Evolutionary conservation across 2,113 vertebrate genomes (phyloP).

Genomic region (Monarcha castaneiventris): DNA sequence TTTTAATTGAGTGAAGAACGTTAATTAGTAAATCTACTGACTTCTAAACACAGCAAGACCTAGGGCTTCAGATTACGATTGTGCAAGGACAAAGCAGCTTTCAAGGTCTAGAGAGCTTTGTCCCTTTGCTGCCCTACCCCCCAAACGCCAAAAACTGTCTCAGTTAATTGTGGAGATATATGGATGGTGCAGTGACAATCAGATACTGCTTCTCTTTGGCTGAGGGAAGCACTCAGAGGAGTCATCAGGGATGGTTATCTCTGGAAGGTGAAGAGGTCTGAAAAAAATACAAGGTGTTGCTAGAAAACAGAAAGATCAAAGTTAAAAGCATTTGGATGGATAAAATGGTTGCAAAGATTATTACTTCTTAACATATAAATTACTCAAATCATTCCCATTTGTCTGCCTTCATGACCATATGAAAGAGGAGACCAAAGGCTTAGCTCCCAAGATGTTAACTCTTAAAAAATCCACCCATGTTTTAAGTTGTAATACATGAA

Average conservation of each 20-base stretch:
- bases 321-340: conserved; percentile 38
- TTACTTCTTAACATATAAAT: conserved; percentile 55
- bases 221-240: not conserved
- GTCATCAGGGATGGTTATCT: not conserved
- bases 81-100: conserved; percentile 29
- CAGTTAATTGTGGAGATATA: not conserved
- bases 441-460: conserved; percentile 42
- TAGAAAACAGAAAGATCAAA: conserved; percentile 59
- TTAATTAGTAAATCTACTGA: conserved; percentile 59
- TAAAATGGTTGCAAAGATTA: conserved; percentile 48
- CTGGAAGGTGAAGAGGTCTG: not conserved
- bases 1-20: conserved; percentile 42
- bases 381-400: conserved; percentile 47
- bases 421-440: conserved; percentile 51
- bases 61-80: not conserved
- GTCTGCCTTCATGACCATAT: not conserved
- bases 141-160: not conserved
- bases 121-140: not conserved
- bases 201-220: not conserved
- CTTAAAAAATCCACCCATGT: conserved; percentile 46
- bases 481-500: conserved; percentile 50
- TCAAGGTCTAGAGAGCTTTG: conserved; percentile 24
- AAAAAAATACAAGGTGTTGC: conserved; percentile 14
- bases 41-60: conserved; percentile 29
- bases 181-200: not conserved